Evolutionary conservation across 2,113 vertebrate species (phyloP), one percentile per base, ranked within the genome.

Genomic region (Takifugu bimaculatus): DNA sequence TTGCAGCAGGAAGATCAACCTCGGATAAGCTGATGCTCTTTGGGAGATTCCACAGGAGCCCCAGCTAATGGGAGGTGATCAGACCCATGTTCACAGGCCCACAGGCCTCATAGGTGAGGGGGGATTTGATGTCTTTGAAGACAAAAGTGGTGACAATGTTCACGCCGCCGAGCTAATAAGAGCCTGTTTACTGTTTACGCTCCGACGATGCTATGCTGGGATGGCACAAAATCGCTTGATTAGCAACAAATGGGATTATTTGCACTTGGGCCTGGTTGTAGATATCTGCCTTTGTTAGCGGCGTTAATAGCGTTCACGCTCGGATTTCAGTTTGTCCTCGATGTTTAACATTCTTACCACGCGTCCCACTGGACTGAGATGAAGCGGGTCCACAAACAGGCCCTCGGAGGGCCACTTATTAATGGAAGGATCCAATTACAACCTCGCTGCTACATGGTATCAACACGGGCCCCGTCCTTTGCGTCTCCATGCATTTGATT

Each of bases 361-460:
- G 68, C 47, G 42, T 85, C 79, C 80, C 70, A 57, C 50, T 68
- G 72, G 74, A 69, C 58, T 26, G 61, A 74, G 79, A 73, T 71
- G 64, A 74, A 85, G 71, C 72, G 65, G 55, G 56, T 62, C 74
- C 72, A 15, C 56, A 77, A 84, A 77, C 61, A 59, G 70, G 79
- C 68, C 20, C 85, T 77, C 78, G 9, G 63, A 68, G 81, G 83
- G 81, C 11, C 75, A 78, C 52, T 77, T 87, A 68, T 61, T 63
- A 84, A 60, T 72, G 76, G 72, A 78, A 58, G 63, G 72, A 43
- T 83, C 79, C 78, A 87, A 85, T 86, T 86, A 86, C 68, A 80
- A 70, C 63, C 67, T 75, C 67, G 63, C 47, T n/a, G 74, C 47
- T 20, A 58, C 59, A 52, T 43, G 68, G 45, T 54, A 72, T 27